Percentiles rank a stretch among this genome's conserved stretches.
phyloP scores from a whole-genome alignment of 2,113 vertebrate genomes.

The Glaucomys volans region DNA sequence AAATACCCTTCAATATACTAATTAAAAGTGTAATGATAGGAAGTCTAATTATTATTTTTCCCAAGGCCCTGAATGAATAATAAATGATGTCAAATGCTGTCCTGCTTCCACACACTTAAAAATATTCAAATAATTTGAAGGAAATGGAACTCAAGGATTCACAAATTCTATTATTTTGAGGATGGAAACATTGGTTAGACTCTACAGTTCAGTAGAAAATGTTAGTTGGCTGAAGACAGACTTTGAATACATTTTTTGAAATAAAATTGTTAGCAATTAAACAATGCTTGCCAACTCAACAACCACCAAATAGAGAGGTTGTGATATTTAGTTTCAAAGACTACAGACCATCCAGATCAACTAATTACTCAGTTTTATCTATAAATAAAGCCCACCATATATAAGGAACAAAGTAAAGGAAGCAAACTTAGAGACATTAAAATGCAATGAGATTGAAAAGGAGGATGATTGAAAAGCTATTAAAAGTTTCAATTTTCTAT shows the following conservation, averaged over 20 bases:
- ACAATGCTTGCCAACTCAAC: background rate
- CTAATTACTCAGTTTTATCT: background rate
- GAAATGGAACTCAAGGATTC: constrained; percentile 25
- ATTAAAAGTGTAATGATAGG: constrained; percentile 30
- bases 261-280: constrained; percentile 22
- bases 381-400: background rate
- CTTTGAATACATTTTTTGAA: background rate
- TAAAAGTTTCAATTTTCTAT: background rate
- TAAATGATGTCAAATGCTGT: background rate
- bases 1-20: background rate
- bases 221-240: background rate
- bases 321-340: background rate
- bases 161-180: constrained; percentile 14
- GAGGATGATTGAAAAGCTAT: background rate
- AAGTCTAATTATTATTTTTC: background rate
- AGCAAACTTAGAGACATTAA: background rate
- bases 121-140: constrained; percentile 31
- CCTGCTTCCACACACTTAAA: background rate
- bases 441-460: background rate
- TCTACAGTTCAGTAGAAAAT: background rate
- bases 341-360: background rate
- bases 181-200: background rate
- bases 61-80: background rate
- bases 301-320: background rate
- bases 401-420: background rate